Percentiles rank a stretch among this genome's conserved stretches.
Conservation (phyloP, 2,797 vertebrate species). For the Helarctos malayanus region DNA sequence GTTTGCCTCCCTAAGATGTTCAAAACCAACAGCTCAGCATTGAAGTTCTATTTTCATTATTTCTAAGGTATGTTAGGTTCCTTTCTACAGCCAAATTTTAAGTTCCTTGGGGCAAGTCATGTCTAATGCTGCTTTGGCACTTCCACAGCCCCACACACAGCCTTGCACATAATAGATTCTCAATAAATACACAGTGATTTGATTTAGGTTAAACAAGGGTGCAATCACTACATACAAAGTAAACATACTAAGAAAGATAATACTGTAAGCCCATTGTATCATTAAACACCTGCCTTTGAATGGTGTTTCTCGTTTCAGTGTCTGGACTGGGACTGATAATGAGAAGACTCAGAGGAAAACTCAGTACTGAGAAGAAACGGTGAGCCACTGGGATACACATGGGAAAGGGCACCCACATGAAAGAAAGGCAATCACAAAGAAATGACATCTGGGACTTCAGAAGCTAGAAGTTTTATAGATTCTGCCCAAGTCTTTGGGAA, state of each 20-base stretch:
- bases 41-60: background rate
- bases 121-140: background rate
- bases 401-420: background rate
- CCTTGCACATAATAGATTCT: background rate
- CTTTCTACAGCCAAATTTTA: background rate
- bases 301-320: background rate
- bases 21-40: background rate
- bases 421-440: background rate
- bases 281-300: background rate
- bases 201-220: background rate
- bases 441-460: background rate
- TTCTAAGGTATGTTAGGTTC: background rate
- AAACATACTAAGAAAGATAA: background rate
- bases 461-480: background rate
- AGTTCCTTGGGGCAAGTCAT: background rate
- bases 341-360: background rate
- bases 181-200: background rate
- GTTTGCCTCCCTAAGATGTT: background rate
- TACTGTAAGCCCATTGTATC: background rate
- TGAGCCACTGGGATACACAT: background rate
- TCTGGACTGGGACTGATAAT: background rate
- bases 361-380: background rate
- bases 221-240: background rate
- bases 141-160: background rate
- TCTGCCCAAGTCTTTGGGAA: background rate